Percentiles rank a stretch among this genome's conserved stretches.
Conservation (phyloP, 2,113 vertebrate genomes). For the Nipponia nippon region DNA sequence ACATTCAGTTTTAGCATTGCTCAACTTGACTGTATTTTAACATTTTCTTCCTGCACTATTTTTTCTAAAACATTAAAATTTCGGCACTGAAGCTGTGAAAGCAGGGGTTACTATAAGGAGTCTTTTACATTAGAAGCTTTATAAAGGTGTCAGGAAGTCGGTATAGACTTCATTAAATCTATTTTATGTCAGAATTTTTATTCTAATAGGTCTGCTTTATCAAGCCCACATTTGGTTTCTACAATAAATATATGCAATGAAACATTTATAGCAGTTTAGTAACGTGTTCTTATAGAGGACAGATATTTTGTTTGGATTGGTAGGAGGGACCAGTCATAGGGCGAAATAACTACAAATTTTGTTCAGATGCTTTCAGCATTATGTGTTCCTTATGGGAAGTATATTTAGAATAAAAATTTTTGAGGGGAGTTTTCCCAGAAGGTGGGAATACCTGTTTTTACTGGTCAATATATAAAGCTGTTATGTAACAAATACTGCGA, state of each 20-base stretch:
- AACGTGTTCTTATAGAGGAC: slow-evolving; percentile 13
- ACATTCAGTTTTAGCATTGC: neutral
- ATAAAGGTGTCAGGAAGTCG: slow-evolving; percentile 49
- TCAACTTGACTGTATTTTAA: neutral
- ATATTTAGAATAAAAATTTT: neutral
- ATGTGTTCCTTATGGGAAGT: neutral
- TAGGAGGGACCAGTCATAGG: neutral
- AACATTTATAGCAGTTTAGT: slow-evolving; percentile 12
- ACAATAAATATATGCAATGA: slow-evolving; percentile 20
- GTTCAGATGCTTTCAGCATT: neutral
- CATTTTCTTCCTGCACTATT: neutral
- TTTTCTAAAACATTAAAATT: neutral
- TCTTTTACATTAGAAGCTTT: slow-evolving; percentile 39
- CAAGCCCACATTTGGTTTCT: slow-evolving; percentile 35
- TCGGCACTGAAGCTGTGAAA: neutral
- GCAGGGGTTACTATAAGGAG: neutral
- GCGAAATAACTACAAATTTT: neutral
- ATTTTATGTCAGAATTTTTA: slow-evolving; percentile 28
- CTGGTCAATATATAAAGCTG: neutral
- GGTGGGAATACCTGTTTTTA: neutral
- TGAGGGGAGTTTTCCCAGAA: neutral
- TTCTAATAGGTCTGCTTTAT: slow-evolving; percentile 55
- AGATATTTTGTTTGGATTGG: neutral
- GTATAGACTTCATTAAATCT: slow-evolving; percentile 45
- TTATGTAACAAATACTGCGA: neutral